These are phyloP conservation scores for Dromaius novaehollandiae DNA, from an alignment of 2,113 vertebrate genomes.

Conservation along the genomic window DNA sequence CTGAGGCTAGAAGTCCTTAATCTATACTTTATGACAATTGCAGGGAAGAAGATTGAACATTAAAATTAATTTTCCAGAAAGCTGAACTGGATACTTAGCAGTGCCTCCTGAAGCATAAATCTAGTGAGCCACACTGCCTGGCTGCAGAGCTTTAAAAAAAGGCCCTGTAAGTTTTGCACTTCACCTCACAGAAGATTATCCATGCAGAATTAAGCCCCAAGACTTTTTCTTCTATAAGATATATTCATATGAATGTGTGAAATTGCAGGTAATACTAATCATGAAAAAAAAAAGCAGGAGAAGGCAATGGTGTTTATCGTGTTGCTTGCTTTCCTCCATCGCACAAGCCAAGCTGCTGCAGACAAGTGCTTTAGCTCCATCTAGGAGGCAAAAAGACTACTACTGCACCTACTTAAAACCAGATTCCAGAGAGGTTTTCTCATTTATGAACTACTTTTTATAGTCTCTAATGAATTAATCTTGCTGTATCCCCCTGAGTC, in stretches of 20 bases:
- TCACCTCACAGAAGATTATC: not conserved
- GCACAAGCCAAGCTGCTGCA: not conserved
- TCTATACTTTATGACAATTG: not conserved
- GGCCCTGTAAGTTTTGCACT: not conserved
- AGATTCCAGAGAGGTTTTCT: not conserved
- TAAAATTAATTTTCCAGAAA: not conserved
- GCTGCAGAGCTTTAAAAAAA: not conserved
- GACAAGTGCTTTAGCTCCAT: slow-evolving; percentile 64
- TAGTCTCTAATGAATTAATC: not conserved
- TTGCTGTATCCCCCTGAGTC: not conserved
- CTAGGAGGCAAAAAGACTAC: slow-evolving; percentile 57
- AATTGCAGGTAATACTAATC: not conserved
- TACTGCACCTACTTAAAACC: not conserved
- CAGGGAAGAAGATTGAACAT: not conserved
- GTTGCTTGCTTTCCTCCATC: not conserved
- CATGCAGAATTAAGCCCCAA: not conserved
- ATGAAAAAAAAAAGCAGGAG: not conserved
- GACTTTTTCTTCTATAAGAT: not conserved
- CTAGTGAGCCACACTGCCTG: not conserved
- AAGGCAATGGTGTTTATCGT: not conserved
- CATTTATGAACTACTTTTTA: not conserved
- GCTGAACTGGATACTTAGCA: not conserved
- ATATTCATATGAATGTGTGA: not conserved
- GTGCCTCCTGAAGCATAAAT: not conserved
- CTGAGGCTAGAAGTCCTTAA: not conserved